A percentile compares a stretch with the other conserved stretches of the same genome.
These are phyloP conservation scores for Drosophila triauraria DNA, from an alignment of 1,140 invertebrate genomes.

Conservation along the genomic window DNA sequence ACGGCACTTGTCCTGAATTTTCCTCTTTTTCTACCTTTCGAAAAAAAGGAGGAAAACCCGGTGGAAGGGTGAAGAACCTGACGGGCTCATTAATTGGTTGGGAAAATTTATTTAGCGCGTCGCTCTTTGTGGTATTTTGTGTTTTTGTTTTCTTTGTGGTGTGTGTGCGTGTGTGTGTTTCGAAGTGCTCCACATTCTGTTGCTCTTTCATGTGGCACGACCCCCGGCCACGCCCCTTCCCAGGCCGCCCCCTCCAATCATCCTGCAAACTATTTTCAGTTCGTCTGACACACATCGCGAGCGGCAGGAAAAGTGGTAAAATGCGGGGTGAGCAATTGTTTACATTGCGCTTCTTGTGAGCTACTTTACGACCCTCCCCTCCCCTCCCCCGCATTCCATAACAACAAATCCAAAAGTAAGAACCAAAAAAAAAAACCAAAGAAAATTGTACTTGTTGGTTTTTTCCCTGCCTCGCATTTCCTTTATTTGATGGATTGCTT, in stretches of 20 bases:
- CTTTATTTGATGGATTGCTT: conserved; percentile 67
- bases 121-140: conserved; percentile 8
- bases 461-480: conserved; percentile 45
- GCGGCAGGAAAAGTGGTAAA: conserved; percentile 20
- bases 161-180: conserved; percentile 3
- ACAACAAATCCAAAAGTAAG: neutral
- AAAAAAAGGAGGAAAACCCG: neutral
- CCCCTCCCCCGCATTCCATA: neutral
- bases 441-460: conserved; percentile 40
- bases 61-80: conserved; percentile 39
- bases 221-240: conserved; percentile 6
- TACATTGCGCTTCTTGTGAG: conserved; percentile 51
- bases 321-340: conserved; percentile 51
- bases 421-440: neutral
- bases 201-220: conserved; percentile 67
- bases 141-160: conserved; percentile 25
- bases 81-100: conserved; percentile 68
- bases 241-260: conserved; percentile 18
- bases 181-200: conserved; percentile 68
- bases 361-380: conserved; percentile 49
- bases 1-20: conserved; percentile 9
- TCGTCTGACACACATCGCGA: conserved; percentile 68
- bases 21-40: neutral
- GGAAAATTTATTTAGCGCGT: conserved; percentile 52
- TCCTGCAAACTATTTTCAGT: conserved; percentile 75